A percentile compares a stretch with the other conserved stretches of the same genome.
Conservation (phyloP, 1,140 invertebrate species). For the Neodiprion lecontei region DNA sequence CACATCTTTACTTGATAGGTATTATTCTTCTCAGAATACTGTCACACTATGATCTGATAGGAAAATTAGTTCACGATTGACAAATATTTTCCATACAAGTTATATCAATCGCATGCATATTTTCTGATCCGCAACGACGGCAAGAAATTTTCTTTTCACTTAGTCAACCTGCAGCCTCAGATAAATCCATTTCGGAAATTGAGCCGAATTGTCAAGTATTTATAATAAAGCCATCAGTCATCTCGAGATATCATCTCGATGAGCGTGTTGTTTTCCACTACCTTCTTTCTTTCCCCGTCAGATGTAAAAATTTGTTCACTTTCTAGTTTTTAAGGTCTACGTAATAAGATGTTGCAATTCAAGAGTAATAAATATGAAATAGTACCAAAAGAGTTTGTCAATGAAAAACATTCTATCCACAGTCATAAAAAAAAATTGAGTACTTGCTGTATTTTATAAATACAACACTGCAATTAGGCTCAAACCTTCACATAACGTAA, state of each 20-base stretch:
- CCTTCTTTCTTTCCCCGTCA: neutral
- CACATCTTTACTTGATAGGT: too few relatives aligned
- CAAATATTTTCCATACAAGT: too few relatives aligned
- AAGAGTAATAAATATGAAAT: slow-evolving; percentile 4
- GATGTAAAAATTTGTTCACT: slow-evolving; percentile 17
- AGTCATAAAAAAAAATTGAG: neutral
- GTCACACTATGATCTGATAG: too few relatives aligned
- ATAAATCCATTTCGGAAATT: too few relatives aligned
- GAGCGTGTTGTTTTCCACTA: neutral
- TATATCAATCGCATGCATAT: too few relatives aligned
- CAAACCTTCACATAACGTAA: neutral
- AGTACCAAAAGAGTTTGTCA: neutral
- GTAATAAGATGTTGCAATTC: neutral
- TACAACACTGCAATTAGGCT: neutral
- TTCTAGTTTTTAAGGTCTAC: slow-evolving; percentile 8
- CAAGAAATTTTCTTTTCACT: too few relatives aligned
- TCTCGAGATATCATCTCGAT: neutral
- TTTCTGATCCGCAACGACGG: too few relatives aligned
- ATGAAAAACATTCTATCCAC: neutral
- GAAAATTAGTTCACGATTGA: too few relatives aligned
- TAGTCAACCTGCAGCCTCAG: too few relatives aligned
- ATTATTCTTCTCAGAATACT: too few relatives aligned
- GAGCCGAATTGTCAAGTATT: neutral
- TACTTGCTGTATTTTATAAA: neutral
- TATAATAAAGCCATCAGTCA: neutral